phyloP scores from a whole-genome alignment of 2,888 invertebrate species.

The Trissonchulus latispiculum region DNA sequence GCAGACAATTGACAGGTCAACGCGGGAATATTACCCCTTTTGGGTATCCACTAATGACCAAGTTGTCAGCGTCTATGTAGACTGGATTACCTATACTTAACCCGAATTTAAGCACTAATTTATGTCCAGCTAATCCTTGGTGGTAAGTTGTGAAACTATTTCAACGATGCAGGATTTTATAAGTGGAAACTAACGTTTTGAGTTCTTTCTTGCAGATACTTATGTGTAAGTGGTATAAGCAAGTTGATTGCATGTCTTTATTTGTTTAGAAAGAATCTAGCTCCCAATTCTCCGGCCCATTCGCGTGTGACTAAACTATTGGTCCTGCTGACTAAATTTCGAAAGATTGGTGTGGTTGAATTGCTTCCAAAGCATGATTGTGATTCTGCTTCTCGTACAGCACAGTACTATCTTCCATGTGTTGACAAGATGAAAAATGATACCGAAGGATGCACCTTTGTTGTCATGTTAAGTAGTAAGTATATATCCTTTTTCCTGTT shows the following conservation, averaged over 20 bases:
- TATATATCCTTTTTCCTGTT: neutral
- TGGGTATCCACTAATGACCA: too few relatives aligned
- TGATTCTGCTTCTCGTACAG: constrained; percentile 10
- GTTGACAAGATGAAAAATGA: constrained; percentile 2
- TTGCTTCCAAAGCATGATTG: constrained; percentile 20
- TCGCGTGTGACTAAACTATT: constrained; percentile 20
- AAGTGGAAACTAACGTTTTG: neutral
- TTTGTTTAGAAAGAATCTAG: constrained; percentile 19
- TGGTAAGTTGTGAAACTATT: neutral
- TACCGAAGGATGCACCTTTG: neutral
- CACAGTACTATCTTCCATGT: constrained; percentile 17
- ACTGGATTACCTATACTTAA: too few relatives aligned
- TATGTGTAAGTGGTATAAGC: too few relatives aligned
- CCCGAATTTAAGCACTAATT: too few relatives aligned
- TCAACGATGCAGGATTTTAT: neutral
- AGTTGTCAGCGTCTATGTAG: too few relatives aligned
- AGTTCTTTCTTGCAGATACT: neutral
- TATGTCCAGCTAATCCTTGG: too few relatives aligned
- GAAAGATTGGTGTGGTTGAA: constrained; percentile 16
- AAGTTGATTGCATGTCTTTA: too few relatives aligned
- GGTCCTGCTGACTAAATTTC: constrained; percentile 15
- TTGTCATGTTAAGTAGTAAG: constrained; percentile 16
- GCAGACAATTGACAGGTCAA: too few relatives aligned
- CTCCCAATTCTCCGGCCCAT: constrained; percentile 19
- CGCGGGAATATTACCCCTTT: too few relatives aligned